A percentile compares a stretch with the other conserved stretches of the same genome.
Conservation (phyloP, 2,888 invertebrate genomes). For the Nomada lathburiana region DNA sequence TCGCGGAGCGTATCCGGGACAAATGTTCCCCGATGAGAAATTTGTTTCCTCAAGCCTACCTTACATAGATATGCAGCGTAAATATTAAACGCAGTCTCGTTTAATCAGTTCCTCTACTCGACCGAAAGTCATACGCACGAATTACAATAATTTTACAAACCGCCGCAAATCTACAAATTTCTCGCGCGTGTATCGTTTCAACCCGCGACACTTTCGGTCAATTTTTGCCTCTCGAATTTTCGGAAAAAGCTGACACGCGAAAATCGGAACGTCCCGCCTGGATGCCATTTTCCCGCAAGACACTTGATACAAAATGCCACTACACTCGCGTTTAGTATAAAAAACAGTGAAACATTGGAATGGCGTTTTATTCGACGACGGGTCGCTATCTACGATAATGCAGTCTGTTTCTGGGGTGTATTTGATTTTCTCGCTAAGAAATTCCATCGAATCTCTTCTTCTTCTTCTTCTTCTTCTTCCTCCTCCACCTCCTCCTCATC, state of each 20-base stretch:
- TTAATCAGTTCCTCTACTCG: too few species aligned
- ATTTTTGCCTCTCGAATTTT: not conserved
- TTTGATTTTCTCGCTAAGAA: constrained; percentile 48
- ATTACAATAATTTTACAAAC: too few species aligned
- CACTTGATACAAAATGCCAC: constrained; percentile 80
- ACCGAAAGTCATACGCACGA: too few species aligned
- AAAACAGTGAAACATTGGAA: constrained; percentile 81
- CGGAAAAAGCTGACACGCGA: constrained; percentile 23
- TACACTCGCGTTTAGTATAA: constrained; percentile 80
- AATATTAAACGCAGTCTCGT: too few species aligned
- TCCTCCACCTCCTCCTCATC: not conserved
- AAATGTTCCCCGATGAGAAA: too few species aligned
- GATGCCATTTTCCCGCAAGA: constrained; percentile 63
- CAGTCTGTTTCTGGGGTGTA: constrained; percentile 67
- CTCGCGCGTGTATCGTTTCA: too few species aligned
- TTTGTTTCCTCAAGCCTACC: too few species aligned
- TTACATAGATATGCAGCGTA: too few species aligned
- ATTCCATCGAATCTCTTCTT: not conserved
- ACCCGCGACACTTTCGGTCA: too few species aligned
- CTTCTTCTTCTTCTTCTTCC: not conserved
- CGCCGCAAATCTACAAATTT: too few species aligned
- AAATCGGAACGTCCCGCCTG: constrained; percentile 28
- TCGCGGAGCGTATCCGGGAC: too few species aligned
- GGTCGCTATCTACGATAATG: constrained; percentile 70
- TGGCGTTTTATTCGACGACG: constrained; percentile 72